A percentile compares a stretch with the other conserved stretches of the same genome.
Evolutionary conservation across 2,797 vertebrate species (phyloP).

Genomic region (Stomatorhinus walkeri): DNA sequence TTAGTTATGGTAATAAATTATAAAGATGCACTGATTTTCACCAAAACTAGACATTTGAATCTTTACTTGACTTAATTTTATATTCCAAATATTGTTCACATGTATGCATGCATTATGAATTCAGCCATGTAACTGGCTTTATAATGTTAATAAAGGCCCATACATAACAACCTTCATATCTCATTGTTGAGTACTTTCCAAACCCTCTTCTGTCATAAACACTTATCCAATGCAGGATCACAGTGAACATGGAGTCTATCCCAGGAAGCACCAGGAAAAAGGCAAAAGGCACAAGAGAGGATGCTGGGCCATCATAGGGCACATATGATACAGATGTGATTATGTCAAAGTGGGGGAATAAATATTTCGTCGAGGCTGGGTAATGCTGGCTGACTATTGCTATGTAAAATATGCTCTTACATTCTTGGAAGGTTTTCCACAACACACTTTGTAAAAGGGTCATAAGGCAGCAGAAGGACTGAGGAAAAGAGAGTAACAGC

Average conservation of each 20-base stretch:
- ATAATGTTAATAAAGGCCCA: background rate
- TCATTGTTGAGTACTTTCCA: background rate
- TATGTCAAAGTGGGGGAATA: background rate
- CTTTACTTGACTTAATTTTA: background rate
- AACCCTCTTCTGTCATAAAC: background rate
- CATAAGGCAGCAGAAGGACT: background rate
- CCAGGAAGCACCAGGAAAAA: background rate
- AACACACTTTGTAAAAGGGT: background rate
- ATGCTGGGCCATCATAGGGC: background rate
- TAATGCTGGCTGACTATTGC: background rate
- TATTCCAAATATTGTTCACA: background rate
- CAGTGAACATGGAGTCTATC: background rate
- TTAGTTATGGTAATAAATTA: background rate
- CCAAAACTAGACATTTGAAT: background rate
- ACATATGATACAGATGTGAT: background rate
- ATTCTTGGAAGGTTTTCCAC: background rate
- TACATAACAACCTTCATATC: background rate
- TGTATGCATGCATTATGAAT: background rate
- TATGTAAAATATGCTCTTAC: background rate
- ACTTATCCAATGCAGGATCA: background rate
- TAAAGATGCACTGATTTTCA: background rate
- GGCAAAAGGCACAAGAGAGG: background rate
- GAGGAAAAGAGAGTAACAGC: background rate
- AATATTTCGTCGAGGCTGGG: background rate
- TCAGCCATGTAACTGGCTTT: background rate